A percentile compares a stretch with the other conserved stretches of the same genome.
These are phyloP conservation scores for Oasisia sp. DNA, from an alignment of 2,888 invertebrate genomes.

Conservation along the genomic window DNA sequence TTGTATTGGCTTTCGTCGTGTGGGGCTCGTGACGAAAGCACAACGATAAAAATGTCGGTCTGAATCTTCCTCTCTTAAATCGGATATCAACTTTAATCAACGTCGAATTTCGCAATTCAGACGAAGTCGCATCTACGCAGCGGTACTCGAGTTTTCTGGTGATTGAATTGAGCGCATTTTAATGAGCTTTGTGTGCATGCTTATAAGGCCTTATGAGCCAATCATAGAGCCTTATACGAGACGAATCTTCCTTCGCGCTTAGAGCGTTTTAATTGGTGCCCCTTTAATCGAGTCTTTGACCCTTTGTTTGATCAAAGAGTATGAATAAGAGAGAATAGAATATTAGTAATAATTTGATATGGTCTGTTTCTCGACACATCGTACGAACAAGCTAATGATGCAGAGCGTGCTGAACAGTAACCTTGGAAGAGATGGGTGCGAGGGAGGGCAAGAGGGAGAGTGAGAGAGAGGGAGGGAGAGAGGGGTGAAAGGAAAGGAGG, in stretches of 20 bases:
- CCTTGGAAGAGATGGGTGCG: neutral
- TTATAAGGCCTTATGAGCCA: neutral
- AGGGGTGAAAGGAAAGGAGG: neutral
- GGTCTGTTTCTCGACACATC: neutral
- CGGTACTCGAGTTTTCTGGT: neutral
- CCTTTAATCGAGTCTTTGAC: neutral
- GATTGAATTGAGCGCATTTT: neutral
- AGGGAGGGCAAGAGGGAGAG: neutral
- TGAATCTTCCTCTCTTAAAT: neutral
- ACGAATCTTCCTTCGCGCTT: neutral
- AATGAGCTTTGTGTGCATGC: neutral
- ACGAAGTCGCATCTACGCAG: neutral
- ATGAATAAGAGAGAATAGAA: neutral
- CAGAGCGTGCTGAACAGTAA: neutral
- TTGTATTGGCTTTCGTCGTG: slow-evolving; percentile 17
- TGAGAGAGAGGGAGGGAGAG: neutral
- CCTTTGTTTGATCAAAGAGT: neutral
- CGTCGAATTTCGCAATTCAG: neutral
- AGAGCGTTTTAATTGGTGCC: neutral
- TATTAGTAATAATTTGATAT: neutral
- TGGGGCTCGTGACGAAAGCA: neutral
- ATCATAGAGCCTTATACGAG: neutral
- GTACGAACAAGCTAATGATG: neutral
- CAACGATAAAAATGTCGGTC: slow-evolving; percentile 2
- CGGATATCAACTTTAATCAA: slow-evolving; percentile 1